Base-by-base conservation (phyloP, 1,140 invertebrate species). In the Colletes gigas region DNA sequence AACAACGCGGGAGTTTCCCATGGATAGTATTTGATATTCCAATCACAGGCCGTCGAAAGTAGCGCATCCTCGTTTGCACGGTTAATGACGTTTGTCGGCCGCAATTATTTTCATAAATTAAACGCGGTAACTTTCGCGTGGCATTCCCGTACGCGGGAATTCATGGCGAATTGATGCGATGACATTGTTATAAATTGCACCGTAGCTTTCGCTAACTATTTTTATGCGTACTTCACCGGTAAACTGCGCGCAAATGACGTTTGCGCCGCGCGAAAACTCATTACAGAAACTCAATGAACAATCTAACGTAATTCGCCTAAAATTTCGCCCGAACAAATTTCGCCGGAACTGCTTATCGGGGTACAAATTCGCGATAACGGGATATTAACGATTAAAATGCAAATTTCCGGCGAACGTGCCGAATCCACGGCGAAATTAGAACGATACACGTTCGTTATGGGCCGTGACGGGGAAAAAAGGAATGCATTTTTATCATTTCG, bases 381-480 rank as follows among this genome's bases (percentile, higher is more conserved):
- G 69, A 79, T 73, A 79, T 79, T 79, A 79, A 79, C 77, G 77
- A 79, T 79, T 73, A 73, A 79, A 72, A 79, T 73, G 77, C 77
- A 79, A 79, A 79, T 79, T 73, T 15, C 62, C 39, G 8, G 30
- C 60, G 70, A 9, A 79, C 47, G 39, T 72, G 15, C 19, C 44
- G 44, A 65, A 73, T 79, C 47, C 15, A 68, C 12, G 7, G 19
- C 6, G 52, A 73, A 79, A 79, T 79, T 73, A 73, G 77, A 65
- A 63, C 60, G 60, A 79, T 57, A 73, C 69, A 14, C 59, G 50
- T 72, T 72, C 17, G 39, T 72, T 72, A 72, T 30, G 50, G 65
- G 65, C 59, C 59, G 77, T 65, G 77, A 60, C 68, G 72, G 72
- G 2, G 2, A 30, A 30, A 30, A 47, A 47, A 47, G 3, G 73